Base-by-base conservation (phyloP, 2,797 vertebrate genomes). In the Artibeus lituratus region DNA sequence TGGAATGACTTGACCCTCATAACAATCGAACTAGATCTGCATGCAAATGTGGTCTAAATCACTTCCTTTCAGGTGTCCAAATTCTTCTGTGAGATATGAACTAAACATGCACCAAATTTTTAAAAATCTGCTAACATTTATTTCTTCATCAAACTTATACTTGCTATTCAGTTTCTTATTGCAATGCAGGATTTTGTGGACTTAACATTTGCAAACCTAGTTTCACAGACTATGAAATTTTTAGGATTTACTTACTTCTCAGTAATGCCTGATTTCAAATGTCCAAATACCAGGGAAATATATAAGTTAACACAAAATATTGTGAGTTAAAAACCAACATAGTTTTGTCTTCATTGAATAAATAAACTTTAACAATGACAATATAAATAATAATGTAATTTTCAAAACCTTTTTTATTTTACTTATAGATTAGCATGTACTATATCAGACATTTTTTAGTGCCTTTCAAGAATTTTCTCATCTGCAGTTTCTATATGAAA, bases 1-100 rank as follows among this genome's bases (percentile, higher is more conserved):
- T 95, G 96, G 94, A 97, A 94, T 97, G 96, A 97, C 95, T 97
- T 97, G 97, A 96, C 96, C 96, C 96, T 95, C 91, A 87, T 93
- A 92, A 87, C 78, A 96, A 96, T 62, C 15, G 57, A 93, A 97
- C 95, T 80, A 74, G 32, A 84, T 95, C 82, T 96, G 97, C 95
- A 96, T 97, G 92, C 82, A 96, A 96, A 97, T 97, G 95, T 15
- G 84, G 29, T 84, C 29, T 67, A 76, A 86, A 94, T 92, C 87
- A 93, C 57, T 80, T 96, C 94, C 53, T 69, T 35, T 94, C 88
- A 89, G 62, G 51, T 65, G 84, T 81, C 69, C 26, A 69, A 37
- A 91, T 94, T 89, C 90, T 87, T 91, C 89, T 59, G 35, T 70
- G 84, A 81, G 78, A 95, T 51, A 42, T 65, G 82, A 76, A 26